These are phyloP conservation scores for Pavo muticus DNA, from an alignment of 2,113 vertebrate species.

Conservation along the genomic window DNA sequence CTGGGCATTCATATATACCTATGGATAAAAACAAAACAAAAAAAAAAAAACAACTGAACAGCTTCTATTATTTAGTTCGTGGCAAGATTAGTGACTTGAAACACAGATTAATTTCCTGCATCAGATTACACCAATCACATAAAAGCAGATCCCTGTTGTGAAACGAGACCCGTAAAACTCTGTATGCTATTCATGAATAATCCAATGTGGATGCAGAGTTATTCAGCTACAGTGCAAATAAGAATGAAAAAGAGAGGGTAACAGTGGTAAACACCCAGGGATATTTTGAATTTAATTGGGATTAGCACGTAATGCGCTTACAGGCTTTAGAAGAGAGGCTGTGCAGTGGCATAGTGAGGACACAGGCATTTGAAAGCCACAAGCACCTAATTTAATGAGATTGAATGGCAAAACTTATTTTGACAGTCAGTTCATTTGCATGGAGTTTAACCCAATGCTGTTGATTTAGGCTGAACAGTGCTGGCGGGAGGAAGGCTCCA, in stretches of 20 bases:
- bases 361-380: conserved; percentile 36
- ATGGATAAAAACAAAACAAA: background rate
- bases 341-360: background rate
- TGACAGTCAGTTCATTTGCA: conserved; percentile 47
- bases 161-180: background rate
- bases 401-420: conserved; percentile 62
- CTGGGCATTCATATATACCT: background rate
- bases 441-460: conserved; percentile 53
- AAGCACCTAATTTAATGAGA: conserved; percentile 61
- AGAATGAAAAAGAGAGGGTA: conserved; percentile 48
- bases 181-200: conserved; percentile 21
- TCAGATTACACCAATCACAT: background rate
- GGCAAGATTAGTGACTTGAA: conserved; percentile 23
- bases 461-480: conserved; percentile 46
- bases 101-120: background rate
- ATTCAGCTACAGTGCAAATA: conserved; percentile 42
- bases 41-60: background rate
- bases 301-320: conserved; percentile 45
- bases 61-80: background rate
- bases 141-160: background rate
- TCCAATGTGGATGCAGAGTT: conserved; percentile 21
- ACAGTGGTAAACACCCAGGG: conserved; percentile 49
- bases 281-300: conserved; percentile 64
- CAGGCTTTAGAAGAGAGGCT: conserved; percentile 49
- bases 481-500: background rate